A percentile compares a stretch with the other conserved stretches of the same genome.
These are phyloP conservation scores for Phocides pigmalion DNA, from an alignment of 1,140 invertebrate genomes.

Conservation along the genomic window DNA sequence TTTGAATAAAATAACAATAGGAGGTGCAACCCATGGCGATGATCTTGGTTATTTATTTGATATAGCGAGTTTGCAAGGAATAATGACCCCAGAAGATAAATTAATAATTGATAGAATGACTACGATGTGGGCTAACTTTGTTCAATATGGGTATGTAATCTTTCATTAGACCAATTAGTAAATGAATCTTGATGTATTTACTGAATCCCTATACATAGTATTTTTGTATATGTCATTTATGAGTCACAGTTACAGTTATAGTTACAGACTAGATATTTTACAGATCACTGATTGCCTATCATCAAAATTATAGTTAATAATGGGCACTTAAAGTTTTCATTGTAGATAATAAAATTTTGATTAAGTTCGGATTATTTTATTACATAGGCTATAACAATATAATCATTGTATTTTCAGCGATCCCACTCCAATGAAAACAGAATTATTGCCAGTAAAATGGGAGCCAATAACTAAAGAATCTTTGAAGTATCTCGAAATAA, in stretches of 20 bases:
- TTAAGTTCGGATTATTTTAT: too few relatives aligned
- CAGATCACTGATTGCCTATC: too few relatives aligned
- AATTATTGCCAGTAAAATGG: slow-evolving; percentile 9
- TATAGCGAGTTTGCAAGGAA: not conserved
- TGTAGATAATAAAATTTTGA: too few relatives aligned
- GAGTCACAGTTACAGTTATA: too few relatives aligned
- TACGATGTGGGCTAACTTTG: slow-evolving; percentile 58
- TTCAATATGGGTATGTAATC: slow-evolving; percentile 46
- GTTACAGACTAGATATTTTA: too few relatives aligned
- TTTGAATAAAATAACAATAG: not conserved
- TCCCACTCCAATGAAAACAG: not conserved
- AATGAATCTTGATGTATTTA: too few relatives aligned
- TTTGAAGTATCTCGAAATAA: slow-evolving; percentile 5
- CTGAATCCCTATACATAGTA: too few relatives aligned
- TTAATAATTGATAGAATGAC: slow-evolving; percentile 41
- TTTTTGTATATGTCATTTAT: too few relatives aligned
- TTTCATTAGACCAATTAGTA: too few relatives aligned
- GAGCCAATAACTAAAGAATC: not conserved
- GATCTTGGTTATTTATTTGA: slow-evolving; percentile 2
- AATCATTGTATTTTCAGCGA: not conserved
- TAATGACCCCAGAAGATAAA: slow-evolving; percentile 10
- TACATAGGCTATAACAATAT: not conserved
- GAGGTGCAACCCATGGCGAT: slow-evolving; percentile 8
- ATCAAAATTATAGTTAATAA: too few relatives aligned
- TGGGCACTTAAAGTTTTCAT: too few relatives aligned